Conservation (phyloP, 2,797 vertebrate species). For the Australoheros facetus region DNA sequence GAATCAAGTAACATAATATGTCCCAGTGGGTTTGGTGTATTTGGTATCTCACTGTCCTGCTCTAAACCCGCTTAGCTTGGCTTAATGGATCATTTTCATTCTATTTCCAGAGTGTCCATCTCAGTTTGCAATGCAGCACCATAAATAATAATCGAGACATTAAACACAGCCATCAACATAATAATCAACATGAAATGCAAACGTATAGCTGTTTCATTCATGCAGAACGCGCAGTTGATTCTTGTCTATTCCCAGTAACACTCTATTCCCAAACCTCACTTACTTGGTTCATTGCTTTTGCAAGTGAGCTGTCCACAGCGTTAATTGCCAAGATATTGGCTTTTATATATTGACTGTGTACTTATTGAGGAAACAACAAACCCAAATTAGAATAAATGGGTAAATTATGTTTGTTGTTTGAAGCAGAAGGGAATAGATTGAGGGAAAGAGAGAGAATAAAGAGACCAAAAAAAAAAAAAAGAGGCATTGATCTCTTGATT, state of each 20-base stretch:
- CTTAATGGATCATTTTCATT: neutral
- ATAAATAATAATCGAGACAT: conserved; percentile 26
- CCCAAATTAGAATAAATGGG: conserved; percentile 12
- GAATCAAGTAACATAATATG: neutral
- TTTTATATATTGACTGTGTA: conserved; percentile 47
- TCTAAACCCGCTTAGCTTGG: neutral
- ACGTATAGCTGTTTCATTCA: conserved; percentile 20
- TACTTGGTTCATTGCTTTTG: conserved; percentile 48
- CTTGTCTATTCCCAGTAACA: conserved; percentile 25
- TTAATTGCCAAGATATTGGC: conserved; percentile 60
- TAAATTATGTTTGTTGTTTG: conserved; percentile 21
- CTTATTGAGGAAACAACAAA: conserved; percentile 27
- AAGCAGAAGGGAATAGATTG: neutral
- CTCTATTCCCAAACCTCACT: conserved; percentile 41
- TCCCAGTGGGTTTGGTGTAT: neutral
- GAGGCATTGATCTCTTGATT: conserved; percentile 50
- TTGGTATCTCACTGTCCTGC: neutral
- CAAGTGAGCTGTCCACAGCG: conserved; percentile 29
- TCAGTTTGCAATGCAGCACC: conserved; percentile 12
- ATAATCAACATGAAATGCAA: conserved; percentile 37
- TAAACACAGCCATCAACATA: conserved; percentile 8
- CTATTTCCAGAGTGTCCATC: neutral
- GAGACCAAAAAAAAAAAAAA: neutral
- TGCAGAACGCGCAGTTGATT: conserved; percentile 34
- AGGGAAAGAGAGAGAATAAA: conserved; percentile 17